Base-by-base conservation (phyloP, 2,888 invertebrate genomes). In the Polietes domitor region DNA sequence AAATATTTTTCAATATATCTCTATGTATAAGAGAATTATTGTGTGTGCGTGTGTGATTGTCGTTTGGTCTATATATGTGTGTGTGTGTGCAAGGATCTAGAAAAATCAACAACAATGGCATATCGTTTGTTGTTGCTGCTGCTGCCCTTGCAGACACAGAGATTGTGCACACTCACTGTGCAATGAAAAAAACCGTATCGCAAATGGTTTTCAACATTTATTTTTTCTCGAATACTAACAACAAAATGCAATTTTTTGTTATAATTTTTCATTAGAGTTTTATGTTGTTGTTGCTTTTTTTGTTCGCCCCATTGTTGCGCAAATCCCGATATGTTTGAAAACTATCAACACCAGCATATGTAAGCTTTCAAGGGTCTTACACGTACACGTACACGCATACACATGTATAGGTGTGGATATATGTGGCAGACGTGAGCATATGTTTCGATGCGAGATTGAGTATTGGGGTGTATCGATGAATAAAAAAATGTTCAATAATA, bases 311-410 rank as follows among this genome's bases (percentile, higher is more conserved):
- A 58, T 58, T 58, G 24, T 24, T 24, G 58, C 58, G 15, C 58
- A 58, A 58, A 58, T 58, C 58, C 58, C 21, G 26, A 58, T 58
- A 58, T 26, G 26, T 26, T 58, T 24, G 58, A 17, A 10, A 63
- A 50, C 73, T 72, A 55, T 83, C 83, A 83, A 53, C 80, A 77
- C 70, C 26, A 71, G 68, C 82, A 79, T 83, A 80, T 83, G 83
- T 77, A 70, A 83, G 47, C 50, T 70, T 74, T 70, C 80, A 68
- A 15, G 58, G 58, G 15, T 58, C 24, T 24, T 26, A 58, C 26
- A 26, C 15, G 24, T 2, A 24, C 26, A 26, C 15, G 24, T 2
- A 24, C 26, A n/a, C n/a, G n/a, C n/a, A n/a, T n/a, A n/a, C n/a
- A 26, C 15, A 24, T 58, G 58, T 21, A n/a, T n/a, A 55, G 7